Conservation (phyloP, 2,797 vertebrate species). For the Pteropus rufus region DNA sequence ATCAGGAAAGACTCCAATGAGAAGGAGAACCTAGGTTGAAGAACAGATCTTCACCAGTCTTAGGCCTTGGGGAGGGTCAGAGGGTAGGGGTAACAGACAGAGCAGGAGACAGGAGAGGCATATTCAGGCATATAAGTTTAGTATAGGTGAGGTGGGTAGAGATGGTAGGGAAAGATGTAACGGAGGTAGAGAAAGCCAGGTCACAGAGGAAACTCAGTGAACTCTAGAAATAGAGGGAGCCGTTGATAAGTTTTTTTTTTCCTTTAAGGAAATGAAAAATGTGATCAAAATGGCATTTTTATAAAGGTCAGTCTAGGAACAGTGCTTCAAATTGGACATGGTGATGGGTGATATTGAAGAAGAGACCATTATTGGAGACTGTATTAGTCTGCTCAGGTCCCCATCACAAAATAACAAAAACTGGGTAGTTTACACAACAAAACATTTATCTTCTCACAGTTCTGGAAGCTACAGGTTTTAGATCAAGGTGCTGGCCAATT, state of each 20-base stretch:
- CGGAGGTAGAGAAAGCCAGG: not conserved
- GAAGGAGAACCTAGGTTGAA: not conserved
- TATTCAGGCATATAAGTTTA: not conserved
- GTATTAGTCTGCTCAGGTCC: not conserved
- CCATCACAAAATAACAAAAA: not conserved
- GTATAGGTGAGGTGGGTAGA: not conserved
- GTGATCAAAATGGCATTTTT: not conserved
- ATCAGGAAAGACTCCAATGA: not conserved
- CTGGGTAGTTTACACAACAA: not conserved
- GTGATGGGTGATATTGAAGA: not conserved
- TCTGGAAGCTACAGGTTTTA: not conserved
- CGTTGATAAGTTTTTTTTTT: not conserved
- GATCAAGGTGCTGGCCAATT: not conserved
- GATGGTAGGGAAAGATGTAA: not conserved
- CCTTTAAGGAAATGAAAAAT: not conserved
- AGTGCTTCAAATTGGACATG: not conserved
- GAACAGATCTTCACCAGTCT: not conserved
- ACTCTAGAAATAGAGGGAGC: not conserved
- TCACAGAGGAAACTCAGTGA: not conserved
- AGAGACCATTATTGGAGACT: not conserved
- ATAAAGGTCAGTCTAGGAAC: not conserved
- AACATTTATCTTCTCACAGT: not conserved
- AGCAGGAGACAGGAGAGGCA: not conserved
- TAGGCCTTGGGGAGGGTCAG: too few species aligned
- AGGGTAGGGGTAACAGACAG: not conserved